A percentile compares a stretch with the other conserved stretches of the same genome.
phyloP scores from a whole-genome alignment of 1,140 invertebrate species.

The Pseudomyrmex pallidus region DNA sequence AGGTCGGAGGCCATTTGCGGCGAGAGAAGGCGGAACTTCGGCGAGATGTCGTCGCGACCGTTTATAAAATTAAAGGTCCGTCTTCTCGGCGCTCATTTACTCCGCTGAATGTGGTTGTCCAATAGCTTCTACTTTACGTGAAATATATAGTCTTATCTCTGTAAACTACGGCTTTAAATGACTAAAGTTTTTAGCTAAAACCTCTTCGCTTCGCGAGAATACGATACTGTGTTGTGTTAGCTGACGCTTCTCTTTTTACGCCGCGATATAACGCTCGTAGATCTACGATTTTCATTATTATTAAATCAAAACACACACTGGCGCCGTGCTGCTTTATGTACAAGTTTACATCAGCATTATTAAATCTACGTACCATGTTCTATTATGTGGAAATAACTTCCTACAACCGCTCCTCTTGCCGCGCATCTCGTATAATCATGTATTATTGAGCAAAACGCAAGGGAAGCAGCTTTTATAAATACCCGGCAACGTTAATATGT shows the following conservation, averaged over 20 bases:
- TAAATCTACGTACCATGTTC: not conserved
- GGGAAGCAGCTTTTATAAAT: not conserved
- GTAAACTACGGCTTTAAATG: not conserved
- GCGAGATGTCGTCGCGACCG: conserved; percentile 4
- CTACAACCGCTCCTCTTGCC: not conserved
- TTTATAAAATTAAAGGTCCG: conserved; percentile 31
- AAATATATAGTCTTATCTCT: not conserved
- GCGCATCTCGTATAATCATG: not conserved
- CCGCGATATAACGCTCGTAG: not conserved
- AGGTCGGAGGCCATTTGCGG: not conserved
- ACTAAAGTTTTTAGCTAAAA: not conserved
- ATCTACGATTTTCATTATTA: not conserved
- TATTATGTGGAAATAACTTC: not conserved
- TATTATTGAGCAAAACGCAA: conserved; percentile 13
- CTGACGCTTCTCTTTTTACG: not conserved
- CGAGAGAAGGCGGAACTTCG: not conserved
- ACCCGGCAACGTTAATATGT: not conserved
- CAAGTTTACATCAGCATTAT: conserved; percentile 2
- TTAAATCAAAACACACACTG: not conserved
- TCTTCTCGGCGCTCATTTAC: conserved; percentile 18
- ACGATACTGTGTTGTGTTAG: not conserved
- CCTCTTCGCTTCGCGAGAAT: not conserved
- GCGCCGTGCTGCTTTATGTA: not conserved
- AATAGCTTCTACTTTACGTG: not conserved
- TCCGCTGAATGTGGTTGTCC: not conserved